Base-by-base conservation (phyloP, 1,140 invertebrate genomes). In the Agrypnia vestita region DNA sequence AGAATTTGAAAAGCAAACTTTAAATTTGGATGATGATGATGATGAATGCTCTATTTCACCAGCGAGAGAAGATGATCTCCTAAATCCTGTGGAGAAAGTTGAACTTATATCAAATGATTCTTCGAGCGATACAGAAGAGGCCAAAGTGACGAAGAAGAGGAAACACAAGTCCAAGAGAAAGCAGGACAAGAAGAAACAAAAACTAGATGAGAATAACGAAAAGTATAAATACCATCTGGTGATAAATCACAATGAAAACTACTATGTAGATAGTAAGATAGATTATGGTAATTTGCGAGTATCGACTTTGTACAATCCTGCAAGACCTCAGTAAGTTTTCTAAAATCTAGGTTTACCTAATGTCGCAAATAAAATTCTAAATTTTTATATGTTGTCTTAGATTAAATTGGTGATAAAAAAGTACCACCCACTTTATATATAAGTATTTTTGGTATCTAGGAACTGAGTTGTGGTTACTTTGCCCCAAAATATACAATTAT, bases 281-380 rank as follows among this genome's bases (percentile, higher is more conserved):
- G 79, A 82, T 44, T 82, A 82, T 21, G 79, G 78, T 10, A 80
- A 80, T 80, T 78, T 80, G 17, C 71, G 78, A 80, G 81, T 82
- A 0, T 80, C 81, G 0, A 82, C 81, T 10, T 56, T 82, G n/a
- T 82, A 82, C 21, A 80, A 80, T 51, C 81, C 81, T 0, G 79
- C 78, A n/a, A 80, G 78, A 61, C 81, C 81, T 35, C 56, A 78
- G 81, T 82, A 71, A 67, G 81, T 79, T 55, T 4, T 10, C n/a
- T 19, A 15, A 61, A 19, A 61, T n/a, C 12, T 19, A 61, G 3
- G 12, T 61, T 43, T 13, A 8, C 10, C 4, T 59, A 59, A 19
- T 35, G n/a, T n/a, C n/a, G n/a, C n/a, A n/a, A n/a, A n/a, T n/a
- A n/a, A n/a, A n/a, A n/a, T n/a, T n/a, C n/a, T n/a, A n/a, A n/a